Base-by-base conservation (phyloP, 2,113 vertebrate genomes). In the Bufo gargarizans region DNA sequence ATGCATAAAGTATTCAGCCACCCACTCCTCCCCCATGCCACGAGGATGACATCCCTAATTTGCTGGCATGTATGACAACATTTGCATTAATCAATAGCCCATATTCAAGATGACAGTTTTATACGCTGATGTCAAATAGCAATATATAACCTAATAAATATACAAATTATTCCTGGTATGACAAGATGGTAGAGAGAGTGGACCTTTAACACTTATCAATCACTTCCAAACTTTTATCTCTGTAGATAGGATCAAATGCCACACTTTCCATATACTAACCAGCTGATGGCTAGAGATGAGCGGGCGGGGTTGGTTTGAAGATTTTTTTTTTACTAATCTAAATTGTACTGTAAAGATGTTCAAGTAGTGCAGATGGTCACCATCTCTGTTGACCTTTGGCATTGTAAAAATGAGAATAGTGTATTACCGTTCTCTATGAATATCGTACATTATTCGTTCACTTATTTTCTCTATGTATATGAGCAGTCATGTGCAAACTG, bases 51-150 rank as follows among this genome's bases (percentile, higher is more conserved):
- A 67, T 50, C 20, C 63, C 82, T 43, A 71, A 55, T 55, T 69
- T 55, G 7, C 82, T 71, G 63, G 47, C 63, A 71, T 33, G 63
- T 55, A 11, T 69, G 61, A 71, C 20, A 49, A 71, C 65, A 69
- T 84, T 84, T 81, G 55, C 78, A 81, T 80, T 55, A 84, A 67
- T 84, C 65, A 84, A 65, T 84, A 83, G 4, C 82, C 20, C 16
- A 84, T 69, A 84, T 84, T 5, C n/a, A 55, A 69, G 6, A 22
- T 33, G 81, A 65, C 20, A 9, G 45, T 53, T 49, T 47, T 49
- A 20, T 67, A 50, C 19, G 50, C 56, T 16, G 5, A 22, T 78
- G 49, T 78, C 33, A 4, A 33, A 16, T 59, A 58, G 19, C 11
- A 33, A 58, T 33, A 81, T 59, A 43, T 47, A 33, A 14, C 33